Evolutionary conservation across 1,140 invertebrate genomes (phyloP), one percentile per base, ranked within the genome.

Genomic region (Carposina sasakii): DNA sequence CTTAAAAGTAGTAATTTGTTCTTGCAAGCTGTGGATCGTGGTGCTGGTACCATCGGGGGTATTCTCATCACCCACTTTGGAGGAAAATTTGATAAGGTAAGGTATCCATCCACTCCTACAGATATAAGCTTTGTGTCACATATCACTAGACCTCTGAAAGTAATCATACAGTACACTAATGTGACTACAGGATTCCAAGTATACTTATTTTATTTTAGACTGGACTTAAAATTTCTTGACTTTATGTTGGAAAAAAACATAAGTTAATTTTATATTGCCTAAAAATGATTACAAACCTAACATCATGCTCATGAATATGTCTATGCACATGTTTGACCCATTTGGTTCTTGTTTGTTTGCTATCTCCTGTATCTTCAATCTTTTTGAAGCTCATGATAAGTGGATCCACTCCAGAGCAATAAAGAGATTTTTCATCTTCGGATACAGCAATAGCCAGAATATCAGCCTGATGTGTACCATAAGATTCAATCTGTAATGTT

Each of bases 271-370:
- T n/a, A 13, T 24, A 9, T 21, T 36, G 21, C 37, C 8, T 21
- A 42, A 23, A 2, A 23, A 24, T 42, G 23, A 23, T 12, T 42
- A 26, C 20, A 45, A 28, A 86, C 76, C 86, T 86, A 0, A 97
- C 93, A 83, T 96, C 95, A 75, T 97, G 94, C 17, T 91, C 89
- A 77, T 97, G 95, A 22, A 94, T 89, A 61, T 89, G 87, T 48
- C 92, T 87, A 58, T 94, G 91, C 6, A 92, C 87, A 46, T 91
- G 92, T 72, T 91, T 92, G 0, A 96, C 90, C 95, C 95, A 97
- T 39, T 88, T 88, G 2, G 79, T 60, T 16, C 64, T 60, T 2
- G 57, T 33, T 19, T 66, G 50, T 39, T 71, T 67, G 1, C 50
- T 52, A 15, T 45, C 44, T 30, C 85, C 79, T 15, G 87, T 74